A percentile compares a stretch with the other conserved stretches of the same genome.
Conservation (phyloP, 2,888 invertebrate species). For the Ligdia adustata region DNA sequence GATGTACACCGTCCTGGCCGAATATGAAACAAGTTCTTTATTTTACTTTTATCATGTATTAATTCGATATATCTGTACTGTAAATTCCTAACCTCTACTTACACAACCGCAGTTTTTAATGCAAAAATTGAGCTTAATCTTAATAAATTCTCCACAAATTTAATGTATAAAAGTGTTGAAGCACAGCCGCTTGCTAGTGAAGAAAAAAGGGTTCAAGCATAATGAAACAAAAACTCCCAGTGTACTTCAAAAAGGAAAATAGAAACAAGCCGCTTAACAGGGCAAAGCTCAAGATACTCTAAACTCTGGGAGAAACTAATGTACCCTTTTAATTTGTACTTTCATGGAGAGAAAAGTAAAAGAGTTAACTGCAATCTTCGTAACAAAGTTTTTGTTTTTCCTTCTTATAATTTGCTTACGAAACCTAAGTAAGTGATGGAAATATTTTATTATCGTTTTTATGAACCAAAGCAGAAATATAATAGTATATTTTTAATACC, state of each 20-base stretch:
- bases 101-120: too few species aligned
- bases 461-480: not conserved
- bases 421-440: not conserved
- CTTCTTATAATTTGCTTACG: not conserved
- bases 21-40: too few species aligned
- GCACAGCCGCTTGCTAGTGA: too few species aligned
- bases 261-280: constrained; percentile 30
- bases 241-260: constrained; percentile 27
- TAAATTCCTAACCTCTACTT: too few species aligned
- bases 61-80: too few species aligned
- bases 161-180: too few species aligned
- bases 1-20: too few species aligned
- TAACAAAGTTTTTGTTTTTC: not conserved
- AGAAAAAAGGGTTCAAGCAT: too few species aligned
- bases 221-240: constrained; percentile 28
- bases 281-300: constrained; percentile 5
- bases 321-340: constrained; percentile 11
- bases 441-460: not conserved
- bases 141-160: too few species aligned
- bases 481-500: not conserved
- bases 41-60: too few species aligned
- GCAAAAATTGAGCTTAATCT: too few species aligned
- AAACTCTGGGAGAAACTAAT: not conserved
- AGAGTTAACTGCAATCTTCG: constrained; percentile 1
- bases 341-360: not conserved